Evolutionary conservation across 2,888 invertebrate genomes (phyloP), one percentile per base, ranked within the genome.

Genomic region (Myathropa florea): DNA sequence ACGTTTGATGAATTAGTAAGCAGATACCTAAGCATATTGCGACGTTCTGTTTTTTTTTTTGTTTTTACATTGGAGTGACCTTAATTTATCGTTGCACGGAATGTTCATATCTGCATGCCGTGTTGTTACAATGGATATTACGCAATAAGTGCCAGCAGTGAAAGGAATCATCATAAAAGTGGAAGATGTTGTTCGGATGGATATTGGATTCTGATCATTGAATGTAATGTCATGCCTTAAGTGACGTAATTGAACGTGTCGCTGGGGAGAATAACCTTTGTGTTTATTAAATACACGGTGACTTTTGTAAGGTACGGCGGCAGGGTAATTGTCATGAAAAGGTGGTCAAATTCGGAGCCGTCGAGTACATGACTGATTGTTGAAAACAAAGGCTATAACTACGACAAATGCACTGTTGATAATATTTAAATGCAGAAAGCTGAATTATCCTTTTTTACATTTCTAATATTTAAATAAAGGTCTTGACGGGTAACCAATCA

Each of bases 31-130:
- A 55, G 63, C 55, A 55, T 23, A 33, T 53, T 33, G 63, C n/a
- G n/a, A 46, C 26, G 23, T 28, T 10, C 6, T 23, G 23, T 21
- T 71, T 26, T 2, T 33, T 18, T 30, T 28, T 53, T n/a, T 53
- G 21, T 68, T 33, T 14, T 12, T 23, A 68, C 4, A 68, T 10
- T 7, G 46, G 18, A 46, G 18, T 46, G 46, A 57, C 23, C 55
- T 55, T 12, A 68, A 23, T 68, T 28, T 24, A n/a, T 68, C 67
- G 53, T 67, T 67, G 30, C 12, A 67, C 10, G 53, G 21, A 7
- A 21, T 24, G 36, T 39, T 23, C 24, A 39, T 23, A 39, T 28
- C n/a, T 39, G 21, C n/a, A 26, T 28, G 10, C 12, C 14, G 28
- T 67, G 46, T 53, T 28, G 24, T 64, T 46, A 46, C 46, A 46